Conservation (phyloP, 2,113 vertebrate species). For the Pseudorectes ferrugineus region DNA sequence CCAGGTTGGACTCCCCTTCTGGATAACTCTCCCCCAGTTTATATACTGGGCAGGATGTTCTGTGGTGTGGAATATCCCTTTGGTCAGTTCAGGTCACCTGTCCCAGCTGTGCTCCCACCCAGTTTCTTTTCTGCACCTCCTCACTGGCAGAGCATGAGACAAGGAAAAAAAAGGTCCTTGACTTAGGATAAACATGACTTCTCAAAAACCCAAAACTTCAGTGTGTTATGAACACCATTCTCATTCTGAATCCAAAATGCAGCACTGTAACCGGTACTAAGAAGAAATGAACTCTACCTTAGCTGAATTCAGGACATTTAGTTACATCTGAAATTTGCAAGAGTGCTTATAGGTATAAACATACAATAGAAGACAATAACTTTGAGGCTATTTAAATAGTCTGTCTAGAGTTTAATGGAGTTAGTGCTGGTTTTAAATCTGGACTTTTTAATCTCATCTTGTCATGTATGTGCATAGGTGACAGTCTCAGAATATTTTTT, state of each 20-base stretch:
- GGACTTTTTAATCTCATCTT: not conserved
- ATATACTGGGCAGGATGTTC: not conserved
- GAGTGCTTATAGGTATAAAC: not conserved
- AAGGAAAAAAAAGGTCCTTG: not conserved
- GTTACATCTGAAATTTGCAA: not conserved
- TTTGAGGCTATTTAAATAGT: not conserved
- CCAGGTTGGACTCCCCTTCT: not conserved
- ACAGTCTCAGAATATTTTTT: not conserved
- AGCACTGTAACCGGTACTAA: not conserved
- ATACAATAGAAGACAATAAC: not conserved
- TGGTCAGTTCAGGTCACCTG: fast-evolving
- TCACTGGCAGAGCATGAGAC: not conserved
- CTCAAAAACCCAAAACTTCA: not conserved
- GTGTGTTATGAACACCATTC: not conserved
- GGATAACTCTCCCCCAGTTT: not conserved
- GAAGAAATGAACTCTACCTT: not conserved
- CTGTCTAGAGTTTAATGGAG: not conserved
- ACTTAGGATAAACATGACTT: not conserved
- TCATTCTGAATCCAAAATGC: not conserved
- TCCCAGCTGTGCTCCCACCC: not conserved
- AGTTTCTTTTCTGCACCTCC: not conserved
- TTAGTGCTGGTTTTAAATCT: not conserved
- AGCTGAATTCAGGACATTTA: not conserved
- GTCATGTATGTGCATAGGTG: not conserved
- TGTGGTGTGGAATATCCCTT: not conserved